A percentile compares a stretch with the other conserved stretches of the same genome.
These are phyloP conservation scores for Malurus elegans DNA, from an alignment of 2,113 vertebrate genomes.

Conservation along the genomic window DNA sequence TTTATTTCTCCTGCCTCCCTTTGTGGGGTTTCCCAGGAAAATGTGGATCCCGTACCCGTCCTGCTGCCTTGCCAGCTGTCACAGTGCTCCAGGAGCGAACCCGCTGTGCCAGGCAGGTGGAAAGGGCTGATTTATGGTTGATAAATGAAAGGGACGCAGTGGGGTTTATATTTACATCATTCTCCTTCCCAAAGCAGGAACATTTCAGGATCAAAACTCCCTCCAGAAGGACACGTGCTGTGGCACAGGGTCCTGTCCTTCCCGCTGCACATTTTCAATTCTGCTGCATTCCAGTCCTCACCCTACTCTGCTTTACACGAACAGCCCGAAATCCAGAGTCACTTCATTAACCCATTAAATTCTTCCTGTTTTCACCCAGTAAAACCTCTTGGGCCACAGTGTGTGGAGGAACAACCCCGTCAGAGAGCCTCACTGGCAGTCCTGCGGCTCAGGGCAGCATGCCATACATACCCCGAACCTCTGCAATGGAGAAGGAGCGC, in stretches of 20 bases:
- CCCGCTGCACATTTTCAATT: not conserved
- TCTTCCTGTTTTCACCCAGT: not conserved
- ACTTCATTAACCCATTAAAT: not conserved
- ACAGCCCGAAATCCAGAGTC: not conserved
- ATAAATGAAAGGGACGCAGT: not conserved
- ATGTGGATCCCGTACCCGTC: not conserved
- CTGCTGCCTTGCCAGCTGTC: not conserved
- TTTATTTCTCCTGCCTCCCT: not conserved
- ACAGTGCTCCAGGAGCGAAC: not conserved
- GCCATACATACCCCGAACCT: not conserved
- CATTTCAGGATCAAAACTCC: not conserved
- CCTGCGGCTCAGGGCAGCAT: not conserved
- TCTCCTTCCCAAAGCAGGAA: not conserved
- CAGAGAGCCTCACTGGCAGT: not conserved
- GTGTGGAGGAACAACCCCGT: not conserved
- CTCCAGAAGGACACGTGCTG: not conserved
- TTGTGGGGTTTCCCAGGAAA: not conserved
- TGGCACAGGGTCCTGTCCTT: not conserved
- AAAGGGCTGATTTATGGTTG: not conserved
- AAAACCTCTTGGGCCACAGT: not conserved
- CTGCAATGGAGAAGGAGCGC: constrained; percentile 12
- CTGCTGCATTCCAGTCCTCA: not conserved
- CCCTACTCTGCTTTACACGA: not conserved
- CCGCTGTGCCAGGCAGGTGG: not conserved
- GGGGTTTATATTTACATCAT: not conserved